Evolutionary conservation across 2,113 vertebrate genomes (phyloP), one percentile per base, ranked within the genome.

Genomic region (Eulacestoma nigropectus): DNA sequence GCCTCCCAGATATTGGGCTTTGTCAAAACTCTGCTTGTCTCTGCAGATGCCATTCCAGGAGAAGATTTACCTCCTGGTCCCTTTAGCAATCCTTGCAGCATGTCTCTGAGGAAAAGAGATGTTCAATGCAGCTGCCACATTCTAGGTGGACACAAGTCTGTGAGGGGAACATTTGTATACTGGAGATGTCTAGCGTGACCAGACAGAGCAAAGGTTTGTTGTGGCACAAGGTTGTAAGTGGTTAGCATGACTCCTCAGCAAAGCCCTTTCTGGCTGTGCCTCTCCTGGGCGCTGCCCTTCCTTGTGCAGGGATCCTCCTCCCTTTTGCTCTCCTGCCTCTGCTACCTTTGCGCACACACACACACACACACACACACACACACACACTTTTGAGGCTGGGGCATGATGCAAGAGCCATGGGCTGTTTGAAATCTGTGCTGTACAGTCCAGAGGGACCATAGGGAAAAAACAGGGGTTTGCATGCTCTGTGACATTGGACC

Each of bases 351-450:
- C 13, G 5, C 11, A 9, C 15, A 16, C 33, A 14, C n/a, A n/a
- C n/a, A n/a, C n/a, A n/a, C n/a, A n/a, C n/a, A n/a, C n/a, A n/a
- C n/a, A n/a, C n/a, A n/a, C n/a, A n/a, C n/a, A n/a, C 19, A 8
- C 18, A 20, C 37, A 4, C n/a, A 9, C 11, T 67, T 76, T 6
- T 29, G 68, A 11, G 37, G 10, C 37, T 73, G 49, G 11, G 23
- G 39, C 26, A 18, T 1, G 17, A 35, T 0, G 4, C 60, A 23
- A 30, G 37, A 42, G 32, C 52, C 0, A 0, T 11, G 13, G 27
- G 41, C 25, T 69, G 49, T 29, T 64, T 52, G 30, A 74, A 83
- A 65, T 44, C 16, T 62, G 10, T 35, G 50, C 59, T 52, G 7
- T 17, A 39, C 41, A 5, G 42, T 29, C 42, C 11, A 25, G 63